A percentile compares a stretch with the other conserved stretches of the same genome.
Conservation (phyloP, 1,140 invertebrate species). For the Pararge aegeria region DNA sequence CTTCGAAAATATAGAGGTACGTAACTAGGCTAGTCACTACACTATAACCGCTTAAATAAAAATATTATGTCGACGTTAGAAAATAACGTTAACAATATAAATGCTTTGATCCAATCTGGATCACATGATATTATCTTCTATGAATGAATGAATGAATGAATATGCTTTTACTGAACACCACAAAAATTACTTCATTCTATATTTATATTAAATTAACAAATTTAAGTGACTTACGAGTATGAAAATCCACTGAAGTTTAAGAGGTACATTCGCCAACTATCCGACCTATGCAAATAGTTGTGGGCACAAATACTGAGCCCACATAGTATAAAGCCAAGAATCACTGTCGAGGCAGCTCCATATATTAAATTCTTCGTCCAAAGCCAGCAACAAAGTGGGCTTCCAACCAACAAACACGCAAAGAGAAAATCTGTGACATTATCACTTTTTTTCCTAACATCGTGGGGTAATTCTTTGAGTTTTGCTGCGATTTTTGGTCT, state of each 20-base stretch:
- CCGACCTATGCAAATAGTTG: conserved; percentile 90
- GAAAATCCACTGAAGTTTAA: conserved; percentile 86
- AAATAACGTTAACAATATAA: too few species aligned
- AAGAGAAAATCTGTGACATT: conserved; percentile 80
- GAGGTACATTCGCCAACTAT: conserved; percentile 91
- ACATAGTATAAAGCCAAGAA: conserved; percentile 78
- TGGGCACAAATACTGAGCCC: conserved; percentile 83
- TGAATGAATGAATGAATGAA: too few species aligned
- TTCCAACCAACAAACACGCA: conserved; percentile 71
- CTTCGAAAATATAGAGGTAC: too few species aligned
- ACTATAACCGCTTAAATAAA: too few species aligned
- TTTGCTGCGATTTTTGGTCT: conserved; percentile 81
- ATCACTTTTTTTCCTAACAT: conserved; percentile 67
- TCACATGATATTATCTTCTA: too few species aligned
- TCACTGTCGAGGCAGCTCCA: conserved; percentile 41
- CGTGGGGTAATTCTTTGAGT: conserved; percentile 64
- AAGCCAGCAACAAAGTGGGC: conserved; percentile 76
- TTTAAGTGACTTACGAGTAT: conserved; percentile 73
- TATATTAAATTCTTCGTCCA: conserved; percentile 57
- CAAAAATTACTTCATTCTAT: too few species aligned
- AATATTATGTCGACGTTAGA: too few species aligned
- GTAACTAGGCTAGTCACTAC: too few species aligned
- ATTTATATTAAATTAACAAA: background rate
- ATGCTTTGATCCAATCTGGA: too few species aligned
- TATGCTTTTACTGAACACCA: too few species aligned